A percentile compares a stretch with the other conserved stretches of the same genome.
Conservation (phyloP, 2,113 vertebrate species). For the Haemorhous mexicanus region DNA sequence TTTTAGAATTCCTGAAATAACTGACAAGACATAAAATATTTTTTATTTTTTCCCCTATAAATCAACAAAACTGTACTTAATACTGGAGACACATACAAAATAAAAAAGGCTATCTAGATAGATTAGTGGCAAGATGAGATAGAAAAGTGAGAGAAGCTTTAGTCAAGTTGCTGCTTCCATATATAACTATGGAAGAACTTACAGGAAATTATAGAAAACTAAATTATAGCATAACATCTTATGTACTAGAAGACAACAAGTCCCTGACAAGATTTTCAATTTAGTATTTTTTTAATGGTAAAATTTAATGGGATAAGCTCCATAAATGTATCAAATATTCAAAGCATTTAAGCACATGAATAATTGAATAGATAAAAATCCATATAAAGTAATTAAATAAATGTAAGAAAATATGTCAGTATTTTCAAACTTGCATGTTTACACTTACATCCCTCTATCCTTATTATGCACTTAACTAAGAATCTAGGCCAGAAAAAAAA, state of each 20-base stretch:
- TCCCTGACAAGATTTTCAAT: background rate
- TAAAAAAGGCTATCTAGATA: background rate
- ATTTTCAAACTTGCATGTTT: background rate
- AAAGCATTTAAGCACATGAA: background rate
- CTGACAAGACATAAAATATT: background rate
- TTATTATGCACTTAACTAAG: background rate
- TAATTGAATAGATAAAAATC: background rate
- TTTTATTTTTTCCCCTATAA: background rate
- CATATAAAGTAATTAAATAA: background rate
- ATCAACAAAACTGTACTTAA: background rate
- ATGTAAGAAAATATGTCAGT: background rate
- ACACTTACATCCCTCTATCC: background rate
- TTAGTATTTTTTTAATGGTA: background rate
- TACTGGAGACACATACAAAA: background rate
- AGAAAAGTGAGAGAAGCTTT: background rate
- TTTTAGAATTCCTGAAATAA: background rate
- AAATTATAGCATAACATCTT: background rate
- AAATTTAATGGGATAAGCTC: background rate
- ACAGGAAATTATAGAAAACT: background rate
- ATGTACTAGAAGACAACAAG: background rate
- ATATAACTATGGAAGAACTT: background rate
- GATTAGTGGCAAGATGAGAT: background rate
- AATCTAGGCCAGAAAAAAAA: background rate
- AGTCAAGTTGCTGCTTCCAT: background rate
- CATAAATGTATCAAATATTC: background rate